Conservation (phyloP, 2,113 vertebrate species). For the Girardinichthys multiradiatus region DNA sequence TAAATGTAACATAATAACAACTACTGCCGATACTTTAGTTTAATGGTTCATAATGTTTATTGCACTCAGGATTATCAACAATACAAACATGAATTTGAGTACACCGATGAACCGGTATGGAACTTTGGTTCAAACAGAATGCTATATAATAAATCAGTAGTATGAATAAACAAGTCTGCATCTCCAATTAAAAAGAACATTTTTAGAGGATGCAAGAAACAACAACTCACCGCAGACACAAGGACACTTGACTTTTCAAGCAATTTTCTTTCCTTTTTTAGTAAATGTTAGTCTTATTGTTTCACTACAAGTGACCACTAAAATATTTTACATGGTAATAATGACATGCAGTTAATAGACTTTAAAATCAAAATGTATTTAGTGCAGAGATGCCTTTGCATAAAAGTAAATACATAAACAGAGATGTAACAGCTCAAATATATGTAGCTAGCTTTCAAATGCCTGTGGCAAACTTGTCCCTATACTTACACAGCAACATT, state of each 20-base stretch:
- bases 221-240: slow-evolving; percentile 66
- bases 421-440: slow-evolving; percentile 12
- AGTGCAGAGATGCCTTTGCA: background rate
- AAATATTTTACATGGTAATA: slow-evolving; percentile 16
- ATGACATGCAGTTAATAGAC: slow-evolving; percentile 31
- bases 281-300: slow-evolving; percentile 21
- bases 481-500: slow-evolving; percentile 4
- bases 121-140: slow-evolving; percentile 42
- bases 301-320: slow-evolving; percentile 35
- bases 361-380: slow-evolving; percentile 25
- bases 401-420: slow-evolving; percentile 14
- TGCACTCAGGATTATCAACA: slow-evolving; percentile 77
- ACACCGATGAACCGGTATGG: slow-evolving; percentile 43
- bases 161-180: slow-evolving; percentile 27
- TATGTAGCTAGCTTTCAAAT: no score
- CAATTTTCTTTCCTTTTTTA: slow-evolving; percentile 51
- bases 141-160: slow-evolving; percentile 21
- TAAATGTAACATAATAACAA: background rate
- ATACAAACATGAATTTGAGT: slow-evolving; percentile 69
- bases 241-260: slow-evolving; percentile 75
- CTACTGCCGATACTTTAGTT: background rate
- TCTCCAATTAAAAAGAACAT: slow-evolving; percentile 9
- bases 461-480: slow-evolving; percentile 19
- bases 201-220: slow-evolving; percentile 31
- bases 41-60: slow-evolving; percentile 69